A percentile compares a stretch with the other conserved stretches of the same genome.
phyloP scores from a whole-genome alignment of 2,888 invertebrate genomes.

The Lasioglossum zephyrum region DNA sequence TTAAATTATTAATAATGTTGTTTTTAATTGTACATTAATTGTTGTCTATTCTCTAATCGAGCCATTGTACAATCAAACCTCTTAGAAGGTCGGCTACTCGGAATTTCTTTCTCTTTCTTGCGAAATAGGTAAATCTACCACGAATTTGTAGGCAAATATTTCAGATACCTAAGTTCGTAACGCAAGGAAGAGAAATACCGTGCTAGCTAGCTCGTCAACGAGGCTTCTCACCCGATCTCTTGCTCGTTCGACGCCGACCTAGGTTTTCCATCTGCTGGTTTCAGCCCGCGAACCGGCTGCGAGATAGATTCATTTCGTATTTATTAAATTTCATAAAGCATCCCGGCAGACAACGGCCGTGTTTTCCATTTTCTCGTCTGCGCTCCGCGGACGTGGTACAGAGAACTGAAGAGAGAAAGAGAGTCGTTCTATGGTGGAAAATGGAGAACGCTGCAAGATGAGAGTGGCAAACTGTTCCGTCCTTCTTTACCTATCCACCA shows the following conservation, averaged over 20 bases:
- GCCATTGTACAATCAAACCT: background rate
- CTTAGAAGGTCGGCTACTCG: too few species aligned
- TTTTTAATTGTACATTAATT: background rate
- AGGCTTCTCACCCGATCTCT: conserved; percentile 43
- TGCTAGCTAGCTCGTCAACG: conserved; percentile 37
- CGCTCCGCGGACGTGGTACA: conserved; percentile 42
- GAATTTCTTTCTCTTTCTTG: too few species aligned
- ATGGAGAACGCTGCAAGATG: conserved; percentile 75
- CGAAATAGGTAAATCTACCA: background rate
- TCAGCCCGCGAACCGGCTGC: conserved; percentile 38
- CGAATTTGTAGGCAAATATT: background rate
- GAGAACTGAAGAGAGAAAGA: conserved; percentile 27
- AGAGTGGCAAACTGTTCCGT: conserved; percentile 45
- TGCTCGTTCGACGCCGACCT: conserved; percentile 33
- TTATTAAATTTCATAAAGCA: conserved; percentile 83
- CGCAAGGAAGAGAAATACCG: too few species aligned
- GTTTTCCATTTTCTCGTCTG: conserved; percentile 82
- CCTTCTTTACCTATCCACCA: background rate
- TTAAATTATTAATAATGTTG: background rate
- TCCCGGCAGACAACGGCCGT: conserved; percentile 75
- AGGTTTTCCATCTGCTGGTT: conserved; percentile 7
- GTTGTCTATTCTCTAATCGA: background rate
- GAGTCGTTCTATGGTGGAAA: conserved; percentile 63
- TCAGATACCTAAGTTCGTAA: background rate
- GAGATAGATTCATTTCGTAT: conserved; percentile 80